Conservation (phyloP, 2,888 invertebrate genomes). For the Drosophila diplacantha region DNA sequence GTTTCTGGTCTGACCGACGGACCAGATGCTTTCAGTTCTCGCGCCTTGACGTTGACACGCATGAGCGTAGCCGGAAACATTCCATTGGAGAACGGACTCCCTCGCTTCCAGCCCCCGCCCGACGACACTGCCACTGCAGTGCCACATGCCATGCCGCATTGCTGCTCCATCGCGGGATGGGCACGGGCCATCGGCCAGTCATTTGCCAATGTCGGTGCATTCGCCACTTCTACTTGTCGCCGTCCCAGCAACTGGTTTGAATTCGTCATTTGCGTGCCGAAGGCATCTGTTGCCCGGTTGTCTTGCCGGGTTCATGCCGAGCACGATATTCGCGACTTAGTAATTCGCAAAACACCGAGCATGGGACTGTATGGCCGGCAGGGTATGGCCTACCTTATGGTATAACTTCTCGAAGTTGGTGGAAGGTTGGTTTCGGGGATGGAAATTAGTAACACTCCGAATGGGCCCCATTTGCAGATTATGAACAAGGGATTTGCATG, state of each 20-base stretch:
- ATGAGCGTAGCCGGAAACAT: slow-evolving; percentile 40
- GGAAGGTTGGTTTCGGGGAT: too few relatives aligned
- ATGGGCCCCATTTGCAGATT: neutral
- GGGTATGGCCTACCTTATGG: neutral
- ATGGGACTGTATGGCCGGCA: neutral
- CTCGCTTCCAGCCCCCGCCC: neutral
- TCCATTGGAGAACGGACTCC: slow-evolving; percentile 12
- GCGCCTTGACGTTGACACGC: slow-evolving; percentile 59
- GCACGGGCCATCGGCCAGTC: slow-evolving; percentile 44
- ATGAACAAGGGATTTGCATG: neutral
- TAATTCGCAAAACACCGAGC: neutral
- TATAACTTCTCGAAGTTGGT: neutral
- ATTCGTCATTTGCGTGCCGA: slow-evolving; percentile 67
- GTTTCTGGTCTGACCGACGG: slow-evolving; percentile 20
- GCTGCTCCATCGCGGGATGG: slow-evolving; percentile 8
- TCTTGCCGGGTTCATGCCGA: neutral
- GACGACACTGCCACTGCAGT: slow-evolving; percentile 13
- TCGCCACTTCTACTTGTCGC: slow-evolving; percentile 54
- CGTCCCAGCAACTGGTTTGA: slow-evolving; percentile 60
- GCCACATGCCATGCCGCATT: slow-evolving; percentile 30
- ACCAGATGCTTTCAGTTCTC: slow-evolving; percentile 55
- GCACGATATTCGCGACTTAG: neutral
- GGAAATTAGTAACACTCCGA: neutral
- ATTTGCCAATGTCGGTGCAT: slow-evolving; percentile 50
- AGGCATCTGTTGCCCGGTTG: slow-evolving; percentile 27